Evolutionary conservation across 2,113 vertebrate species (phyloP), one percentile per base, ranked within the genome.

Genomic region (Dasyornis broadbenti): DNA sequence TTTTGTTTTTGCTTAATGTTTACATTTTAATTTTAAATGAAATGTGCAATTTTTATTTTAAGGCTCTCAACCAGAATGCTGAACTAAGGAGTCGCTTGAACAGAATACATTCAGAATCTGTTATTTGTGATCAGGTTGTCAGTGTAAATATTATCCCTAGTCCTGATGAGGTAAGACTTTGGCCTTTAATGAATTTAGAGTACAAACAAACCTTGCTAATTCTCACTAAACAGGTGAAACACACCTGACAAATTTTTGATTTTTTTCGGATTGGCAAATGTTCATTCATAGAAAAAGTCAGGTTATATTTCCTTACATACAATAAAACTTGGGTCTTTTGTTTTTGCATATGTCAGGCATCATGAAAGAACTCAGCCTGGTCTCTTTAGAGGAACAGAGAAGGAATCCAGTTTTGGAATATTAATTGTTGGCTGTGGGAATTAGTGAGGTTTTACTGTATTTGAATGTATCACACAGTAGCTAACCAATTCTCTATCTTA

Each of bases 71-170:
- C 97, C 99, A 99, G 98, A 99, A 99, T 94, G 98, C 98, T 96
- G 99, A 99, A 96, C 98, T 99, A 95, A 99, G 99, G 97, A 99
- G 98, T 96, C 98, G 99, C 69, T 98, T 99, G 96, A 99, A 98
- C 98, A 99, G 99, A 97, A 99, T 99, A 98, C 99, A 99, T 96
- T 99, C 99, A 83, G 99, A 99, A 93, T 99, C 99, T 79, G 98
- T 99, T 97, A 98, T 99, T 97, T 98, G 98, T 90, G 99, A 99
- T 97, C 99, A 99, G 98, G 99, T 99, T 97, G 99, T 99, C 98
- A 99, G 99, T 98, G 99, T 99, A 97, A 99, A 99, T 98, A 99
- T 99, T 98, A 99, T 99, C 95, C 98, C 99, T 98, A 99, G 99
- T 84, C 98, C 99, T 88, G 99, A 99, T 93, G 99, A 99, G 99